A percentile compares a stretch with the other conserved stretches of the same genome.
Conservation (phyloP, 2,888 invertebrate species). For the Nematopogon swammerdamellus region DNA sequence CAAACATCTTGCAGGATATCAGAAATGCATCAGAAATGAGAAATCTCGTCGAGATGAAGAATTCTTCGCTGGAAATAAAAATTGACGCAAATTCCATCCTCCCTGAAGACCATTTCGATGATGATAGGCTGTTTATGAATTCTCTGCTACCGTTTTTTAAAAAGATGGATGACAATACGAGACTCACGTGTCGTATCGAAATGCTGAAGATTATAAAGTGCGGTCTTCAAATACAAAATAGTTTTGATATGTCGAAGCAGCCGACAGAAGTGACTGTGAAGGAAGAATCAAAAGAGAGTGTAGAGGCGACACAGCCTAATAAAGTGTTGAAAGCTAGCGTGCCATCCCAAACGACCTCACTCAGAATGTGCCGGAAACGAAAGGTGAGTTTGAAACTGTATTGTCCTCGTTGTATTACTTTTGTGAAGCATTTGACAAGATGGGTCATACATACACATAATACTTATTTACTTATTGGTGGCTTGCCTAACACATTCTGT, state of each 20-base stretch:
- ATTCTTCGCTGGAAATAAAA: constrained; percentile 31
- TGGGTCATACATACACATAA: too few relatives aligned
- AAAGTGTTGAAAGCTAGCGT: constrained; percentile 13
- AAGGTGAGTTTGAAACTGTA: constrained; percentile 19
- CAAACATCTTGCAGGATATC: not conserved
- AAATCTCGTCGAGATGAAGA: constrained; percentile 17
- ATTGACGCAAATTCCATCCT: constrained; percentile 40
- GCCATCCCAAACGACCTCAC: constrained; percentile 20
- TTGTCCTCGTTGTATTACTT: not conserved
- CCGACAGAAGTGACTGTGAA: constrained; percentile 33
- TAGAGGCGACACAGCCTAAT: constrained; percentile 25
- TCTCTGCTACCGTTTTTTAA: constrained; percentile 40
- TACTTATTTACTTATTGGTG: too few relatives aligned
- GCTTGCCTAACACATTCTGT: too few relatives aligned
- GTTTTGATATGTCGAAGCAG: constrained; percentile 31
- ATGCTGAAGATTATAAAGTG: constrained; percentile 38
- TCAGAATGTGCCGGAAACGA: constrained; percentile 44
- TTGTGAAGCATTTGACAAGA: too few relatives aligned
- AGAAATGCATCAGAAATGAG: not conserved
- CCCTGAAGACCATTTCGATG: constrained; percentile 43
- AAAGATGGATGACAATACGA: constrained; percentile 44
- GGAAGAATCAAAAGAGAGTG: constrained; percentile 24
- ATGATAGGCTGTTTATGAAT: constrained; percentile 44
- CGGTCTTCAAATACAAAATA: constrained; percentile 36
- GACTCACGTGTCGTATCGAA: constrained; percentile 38